Evolutionary conservation across 30 jellyfish, hydroid and myxozoan genomes (phyloP), one percentile per base, ranked within the genome.

Genomic region (Aurelia aurita): DNA sequence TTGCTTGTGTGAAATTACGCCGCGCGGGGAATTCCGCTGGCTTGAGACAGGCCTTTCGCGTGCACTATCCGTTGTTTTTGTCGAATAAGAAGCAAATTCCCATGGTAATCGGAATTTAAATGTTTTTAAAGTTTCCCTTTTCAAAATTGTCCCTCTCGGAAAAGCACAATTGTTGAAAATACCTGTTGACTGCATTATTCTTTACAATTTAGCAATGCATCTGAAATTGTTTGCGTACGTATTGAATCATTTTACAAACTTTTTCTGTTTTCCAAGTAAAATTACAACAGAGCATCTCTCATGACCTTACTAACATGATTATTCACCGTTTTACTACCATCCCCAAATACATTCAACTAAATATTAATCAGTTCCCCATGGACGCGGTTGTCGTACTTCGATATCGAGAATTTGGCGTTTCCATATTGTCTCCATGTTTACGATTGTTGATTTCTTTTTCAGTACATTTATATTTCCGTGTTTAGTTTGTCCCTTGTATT

Each of bases 11-110:
- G n/a, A n/a, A n/a, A n/a, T n/a, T n/a, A n/a, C n/a, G n/a, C 77
- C 77, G 57, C 57, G 77, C 57, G 77, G 77, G 77, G 43, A 35
- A 8, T 66, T 66, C 57, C 43, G 77, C 77, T 2, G 77, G 26
- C 77, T 28, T 28, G 57, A 27, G 18, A 55, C 43, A 35, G 57
- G 60, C 77, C 15, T 8, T 16, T n/a, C n/a, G n/a, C n/a, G n/a
- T n/a, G 44, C 3, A 2, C 20, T 34, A 5, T 5, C 21, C 25
- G 80, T 69, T 35, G 34, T 31, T 31, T 31, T 32, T 9, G n/a
- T 63, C 21, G 3, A 1, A 35, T 18, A 35, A 60, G 8, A 35
- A 35, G 31, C 64, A n/a, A 69, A 1, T 69, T 13, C 64, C 80
- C 64, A 35, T 69, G 64, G 49, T 31, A 69, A 69, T 69, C 3